Base-by-base conservation (phyloP, 1,140 invertebrate genomes). In the Heliconius hermathena region DNA sequence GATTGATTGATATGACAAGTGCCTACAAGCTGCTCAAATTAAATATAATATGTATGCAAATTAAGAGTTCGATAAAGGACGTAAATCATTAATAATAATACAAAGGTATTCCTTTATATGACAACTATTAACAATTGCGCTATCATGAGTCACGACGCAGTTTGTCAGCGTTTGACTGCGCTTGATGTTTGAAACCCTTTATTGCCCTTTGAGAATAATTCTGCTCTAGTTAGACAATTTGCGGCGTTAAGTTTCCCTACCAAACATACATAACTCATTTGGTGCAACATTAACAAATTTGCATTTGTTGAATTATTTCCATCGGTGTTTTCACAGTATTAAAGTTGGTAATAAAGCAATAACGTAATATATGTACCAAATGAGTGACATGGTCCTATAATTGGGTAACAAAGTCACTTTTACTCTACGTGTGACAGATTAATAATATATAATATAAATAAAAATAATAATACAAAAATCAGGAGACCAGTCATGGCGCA, bases 71-170 rank as follows among this genome's bases (percentile, higher is more conserved):
- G 54, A 29, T n/a, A 26, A 29, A 29, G 9, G 22, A 66, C 60
- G 29, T 66, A 2, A 66, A 66, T 29, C 60, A 66, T 66, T 29
- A 66, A 66, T 66, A 66, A 66, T 66, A 26, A 66, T 29, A 66
- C 9, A 66, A 66, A 66, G 11, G 9, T 8, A 29, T 66, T 66
- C 26, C 60, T n/a, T 29, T 66, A 16, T 66, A 66, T 29, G 60
- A 66, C 26, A 29, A 22, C 60, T 66, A 66, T 22, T 22, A 66
- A 66, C 11, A 26, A 66, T 66, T 66, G 5, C 26, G 9, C 26
- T 16, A 66, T 66, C 4, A 9, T 22, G 20, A n/a, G 5, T 52
- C 49, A 20, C 8, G 54, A 60, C n/a, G 9, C n/a, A 60, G 20
- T 60, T 26, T 8, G 20, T 60, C 54, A 60, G n/a, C n/a, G 20